Evolutionary conservation across 2,888 invertebrate genomes (phyloP), one percentile per base, ranked within the genome.

Genomic region (Apomyelois bistriatella): DNA sequence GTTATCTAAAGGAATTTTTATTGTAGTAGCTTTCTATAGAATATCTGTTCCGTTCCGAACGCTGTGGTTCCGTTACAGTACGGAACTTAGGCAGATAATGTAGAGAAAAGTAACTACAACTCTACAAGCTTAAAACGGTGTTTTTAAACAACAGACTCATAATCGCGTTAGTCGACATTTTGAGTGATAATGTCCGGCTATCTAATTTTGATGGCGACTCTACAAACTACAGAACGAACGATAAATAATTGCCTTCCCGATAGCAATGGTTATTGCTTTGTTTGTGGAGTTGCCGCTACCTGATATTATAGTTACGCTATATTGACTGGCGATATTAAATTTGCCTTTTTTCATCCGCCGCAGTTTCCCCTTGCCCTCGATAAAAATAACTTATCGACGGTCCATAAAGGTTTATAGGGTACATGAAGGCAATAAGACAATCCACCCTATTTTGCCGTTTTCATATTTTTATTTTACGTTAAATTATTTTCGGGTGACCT

Each of bases 301-400:
- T 50, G 37, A 22, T 37, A 15, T 37, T 28, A 49, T 49, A 49
- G 49, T 48, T 48, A 48, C 38, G 48, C 48, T 37, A 13, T 49
- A 49, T 49, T 49, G 48, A 49, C 49, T 32, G 38, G 49, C 40
- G 49, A 50, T 50, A 50, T 50, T 50, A 50, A 50, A 50, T 38
- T 50, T 50, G 40, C 49, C 49, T 50, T 40, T 49, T 50, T 50
- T 48, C 49, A 40, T 40, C 40, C 40, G n/a, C 38, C 40, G 15
- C 49, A 38, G 49, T 50, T 50, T 50, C 49, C 49, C 37, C 37
- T 50, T 50, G 30, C 41, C 41, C 49, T 50, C 49, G 40, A 41
- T 50, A 50, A 50, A 50, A 50, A 50, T 50, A 50, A 50, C 49
- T 50, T 50, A 50, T 50, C 49, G 40, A 50, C 49, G 41, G 49